Evolutionary conservation across 2,113 vertebrate species (phyloP).

Genomic region (Chaenocephalus aceratus): DNA sequence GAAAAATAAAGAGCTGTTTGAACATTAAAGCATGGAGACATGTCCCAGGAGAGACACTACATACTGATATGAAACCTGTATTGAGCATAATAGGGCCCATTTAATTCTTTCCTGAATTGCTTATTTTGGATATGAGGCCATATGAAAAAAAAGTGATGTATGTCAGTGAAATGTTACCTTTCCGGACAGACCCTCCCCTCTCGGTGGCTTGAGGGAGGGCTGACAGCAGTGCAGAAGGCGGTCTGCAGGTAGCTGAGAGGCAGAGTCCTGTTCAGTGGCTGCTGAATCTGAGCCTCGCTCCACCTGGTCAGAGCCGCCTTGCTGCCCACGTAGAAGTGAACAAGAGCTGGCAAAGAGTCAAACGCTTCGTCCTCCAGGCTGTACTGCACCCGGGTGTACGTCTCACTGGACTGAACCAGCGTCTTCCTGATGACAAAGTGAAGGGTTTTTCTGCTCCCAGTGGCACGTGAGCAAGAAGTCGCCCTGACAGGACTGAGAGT

Average conservation of each 20-base stretch:
- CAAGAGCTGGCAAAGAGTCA: slow-evolving; percentile 88
- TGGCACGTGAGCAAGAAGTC: slow-evolving; percentile 91
- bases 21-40: too few relatives aligned
- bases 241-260: slow-evolving; percentile 91
- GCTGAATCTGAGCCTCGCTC: slow-evolving; percentile 88
- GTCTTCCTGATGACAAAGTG: slow-evolving; percentile 93
- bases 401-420: slow-evolving; percentile 85
- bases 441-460: slow-evolving; percentile 89
- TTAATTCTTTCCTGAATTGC: too few relatives aligned
- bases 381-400: slow-evolving; percentile 83
- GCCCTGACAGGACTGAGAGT: slow-evolving; percentile 90
- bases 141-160: too few relatives aligned
- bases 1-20: too few relatives aligned
- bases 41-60: too few relatives aligned
- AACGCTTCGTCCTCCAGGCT: slow-evolving; percentile 91
- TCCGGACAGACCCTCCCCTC: slow-evolving; percentile 79
- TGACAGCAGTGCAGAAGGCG: slow-evolving; percentile 81
- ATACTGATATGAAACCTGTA: too few relatives aligned
- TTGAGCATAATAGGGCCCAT: too few relatives aligned
- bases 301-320: slow-evolving; percentile 86
- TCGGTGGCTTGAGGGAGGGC: slow-evolving; percentile 78
- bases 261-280: slow-evolving; percentile 91
- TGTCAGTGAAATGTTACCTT: slow-evolving; percentile 81
- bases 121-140: too few relatives aligned
- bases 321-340: slow-evolving; percentile 91